These are phyloP conservation scores for Vanacampus margaritifer DNA, from an alignment of 2,113 vertebrate species.

Conservation along the genomic window DNA sequence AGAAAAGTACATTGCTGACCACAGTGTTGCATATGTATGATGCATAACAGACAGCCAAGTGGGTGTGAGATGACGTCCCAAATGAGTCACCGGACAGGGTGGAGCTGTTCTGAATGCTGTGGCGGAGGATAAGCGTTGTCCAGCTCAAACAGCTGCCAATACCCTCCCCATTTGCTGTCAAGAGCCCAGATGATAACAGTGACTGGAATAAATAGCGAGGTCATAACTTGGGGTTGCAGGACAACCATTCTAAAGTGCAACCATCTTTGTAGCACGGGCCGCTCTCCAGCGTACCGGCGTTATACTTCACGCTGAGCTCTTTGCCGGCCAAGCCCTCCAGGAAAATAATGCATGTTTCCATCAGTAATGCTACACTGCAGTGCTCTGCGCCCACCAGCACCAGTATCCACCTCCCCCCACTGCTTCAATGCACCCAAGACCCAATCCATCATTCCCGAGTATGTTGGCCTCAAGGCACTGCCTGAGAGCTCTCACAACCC, in stretches of 20 bases:
- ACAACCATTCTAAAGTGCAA: conserved; percentile 32
- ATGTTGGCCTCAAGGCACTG: conserved; percentile 53
- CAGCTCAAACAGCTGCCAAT: conserved; percentile 33
- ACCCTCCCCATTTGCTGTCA: conserved; percentile 16
- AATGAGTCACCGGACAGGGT: conserved; percentile 43
- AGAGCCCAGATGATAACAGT: conserved; percentile 10
- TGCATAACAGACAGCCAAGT: conserved; percentile 33
- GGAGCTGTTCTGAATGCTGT: conserved; percentile 26
- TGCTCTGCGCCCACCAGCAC: conserved; percentile 41
- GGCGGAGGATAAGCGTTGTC: conserved; percentile 21
- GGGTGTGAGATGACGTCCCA: conserved; percentile 42
- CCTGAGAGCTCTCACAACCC: conserved; percentile 31
- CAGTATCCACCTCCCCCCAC: conserved; percentile 50
- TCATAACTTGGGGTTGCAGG: conserved; percentile 35
- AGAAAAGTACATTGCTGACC: conserved; percentile 25
- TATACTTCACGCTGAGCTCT: conserved; percentile 37
- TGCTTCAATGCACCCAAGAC: conserved; percentile 48
- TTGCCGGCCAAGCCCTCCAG: conserved; percentile 42
- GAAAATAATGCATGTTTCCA: conserved; percentile 69
- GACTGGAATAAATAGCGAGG: conserved; percentile 18
- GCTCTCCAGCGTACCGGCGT: conserved; percentile 12
- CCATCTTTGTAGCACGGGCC: conserved; percentile 21
- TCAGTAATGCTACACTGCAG: conserved; percentile 70
- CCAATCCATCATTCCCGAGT: conserved; percentile 67
- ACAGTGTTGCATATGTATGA: conserved; percentile 38